phyloP scores from a whole-genome alignment of 2,888 invertebrate genomes.

The Dynastes hyllus region DNA sequence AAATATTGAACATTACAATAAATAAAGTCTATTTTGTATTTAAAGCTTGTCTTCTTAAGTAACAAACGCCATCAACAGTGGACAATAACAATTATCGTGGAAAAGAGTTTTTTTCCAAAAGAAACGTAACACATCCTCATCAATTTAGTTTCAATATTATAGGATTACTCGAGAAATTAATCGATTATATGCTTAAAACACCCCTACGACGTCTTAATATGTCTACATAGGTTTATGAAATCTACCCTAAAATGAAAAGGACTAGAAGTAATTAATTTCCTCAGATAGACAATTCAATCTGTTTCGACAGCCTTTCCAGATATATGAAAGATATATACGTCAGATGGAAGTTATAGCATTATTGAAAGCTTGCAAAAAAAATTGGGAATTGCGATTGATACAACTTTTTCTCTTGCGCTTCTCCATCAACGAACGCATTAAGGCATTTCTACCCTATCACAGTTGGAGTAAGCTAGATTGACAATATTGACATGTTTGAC shows the following conservation, averaged over 20 bases:
- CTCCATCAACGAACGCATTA: conserved; percentile 44
- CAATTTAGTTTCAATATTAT: too few relatives aligned
- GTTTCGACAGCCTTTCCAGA: not conserved
- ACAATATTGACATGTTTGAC: conserved; percentile 31
- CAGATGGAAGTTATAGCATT: conserved; percentile 18
- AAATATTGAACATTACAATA: too few relatives aligned
- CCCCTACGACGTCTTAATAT: not conserved
- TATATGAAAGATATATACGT: conserved; percentile 14
- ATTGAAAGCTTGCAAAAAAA: conserved; percentile 2
- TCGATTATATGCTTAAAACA: not conserved
- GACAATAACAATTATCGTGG: too few relatives aligned
- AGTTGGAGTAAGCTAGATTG: conserved; percentile 18
- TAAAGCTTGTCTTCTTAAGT: too few relatives aligned
- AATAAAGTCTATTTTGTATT: too few relatives aligned
- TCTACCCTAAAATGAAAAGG: not conserved
- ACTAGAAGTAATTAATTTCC: conserved; percentile 29
- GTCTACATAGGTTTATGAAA: not conserved
- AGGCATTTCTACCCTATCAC: conserved; percentile 28
- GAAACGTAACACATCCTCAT: not conserved
- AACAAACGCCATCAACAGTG: too few relatives aligned
- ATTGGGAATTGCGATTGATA: conserved; percentile 29
- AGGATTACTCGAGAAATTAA: too few relatives aligned
- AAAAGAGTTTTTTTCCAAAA: too few relatives aligned
- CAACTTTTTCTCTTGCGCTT: conserved; percentile 11
- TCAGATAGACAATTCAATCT: not conserved